Base-by-base conservation (phyloP, 1,140 invertebrate species). In the Calliopsis andreniformis region DNA sequence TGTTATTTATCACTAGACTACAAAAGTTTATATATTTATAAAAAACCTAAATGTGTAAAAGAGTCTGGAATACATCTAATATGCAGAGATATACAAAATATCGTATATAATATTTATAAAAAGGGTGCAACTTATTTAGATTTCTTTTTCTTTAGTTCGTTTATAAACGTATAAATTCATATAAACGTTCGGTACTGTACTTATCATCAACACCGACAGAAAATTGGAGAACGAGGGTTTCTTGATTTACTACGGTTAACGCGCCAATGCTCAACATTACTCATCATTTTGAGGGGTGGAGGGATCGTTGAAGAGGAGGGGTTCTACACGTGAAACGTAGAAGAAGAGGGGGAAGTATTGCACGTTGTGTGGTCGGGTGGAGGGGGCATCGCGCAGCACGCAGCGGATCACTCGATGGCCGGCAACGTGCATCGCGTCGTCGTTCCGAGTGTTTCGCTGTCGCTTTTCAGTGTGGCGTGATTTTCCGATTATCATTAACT, bases 391-490 rank as follows among this genome's bases (percentile, higher is more conserved):
- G 61, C 69, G 51, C 59, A 82, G 82, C 63, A 78, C 70, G 66
- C 42, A n/a, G 63, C 35, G 67, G 70, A 77, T 84, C 71, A 59
- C 76, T 75, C 78, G 73, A 69, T 76, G 76, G 73, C 79, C 86
- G 86, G 87, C 88, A 90, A 89, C 88, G 89, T 85, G 84, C 83
- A 72, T 72, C 80, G 86, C 88, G 86, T 85, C 83, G 84, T 84
- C 88, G 82, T 82, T 78, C 83, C 76, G 79, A 83, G 82, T 83
- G 80, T 73, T 56, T 88, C 84, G 80, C 55, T 83, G 77, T 43
- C 53, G 58, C 55, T 72, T 66, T 56, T 53, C 56, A 20, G 56
- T 58, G 49, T 43, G 47, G 51, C 56, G 12, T 45, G n/a, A 80
- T 47, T 25, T 66, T 28, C 16, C 4, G 30, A 5, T 12, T 30